Evolutionary conservation across 1,140 invertebrate species (phyloP), one percentile per base, ranked within the genome.

Genomic region (Penaeus japonicus): DNA sequence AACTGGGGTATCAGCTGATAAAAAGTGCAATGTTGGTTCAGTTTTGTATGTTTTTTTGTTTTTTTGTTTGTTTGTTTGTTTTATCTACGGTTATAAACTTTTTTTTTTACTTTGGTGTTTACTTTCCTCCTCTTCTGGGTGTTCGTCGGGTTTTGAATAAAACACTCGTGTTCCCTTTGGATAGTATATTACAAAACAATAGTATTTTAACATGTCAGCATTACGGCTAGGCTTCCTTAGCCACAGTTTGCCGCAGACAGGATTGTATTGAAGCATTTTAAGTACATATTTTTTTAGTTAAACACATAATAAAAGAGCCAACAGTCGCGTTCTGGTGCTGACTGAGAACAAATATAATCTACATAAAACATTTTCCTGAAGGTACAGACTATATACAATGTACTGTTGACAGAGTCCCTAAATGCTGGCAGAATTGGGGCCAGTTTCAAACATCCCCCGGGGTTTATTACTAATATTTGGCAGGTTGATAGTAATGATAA

Each of bases 171-270:
- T 65, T 39, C 32, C 81, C 30, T 83, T 65, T 83, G 81, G 81
- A 83, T 30, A 83, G 81, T 83, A 83, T 83, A 83, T 83, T 83
- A 83, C 81, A 83, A 83, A 83, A 83, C 81, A 83, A 83, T 83
- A 83, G 32, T 62, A 83, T 83, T 39, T 83, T 62, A 83, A 83
- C 81, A 83, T 65, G 32, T 83, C 57, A 83, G 55, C 81, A 65
- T 65, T n/a, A 65, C 57, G 81, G 57, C 30, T 20, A 5, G 65
- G 81, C 57, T 35, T 39, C 81, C 81, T 83, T 32, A 55, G 27
- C 81, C 81, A 65, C 81, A 35, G 22, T 65, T 65, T 65, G 81
- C 81, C 24, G 57, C 57, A 20, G 39, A 15, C 24, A 79, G 77
- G 39, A 79, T 53, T 79, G 77, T 83, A 65, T 54, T 62, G 57